A percentile compares a stretch with the other conserved stretches of the same genome.
phyloP scores from a whole-genome alignment of 2,797 vertebrate species.

The Aplochiton taeniatus region DNA sequence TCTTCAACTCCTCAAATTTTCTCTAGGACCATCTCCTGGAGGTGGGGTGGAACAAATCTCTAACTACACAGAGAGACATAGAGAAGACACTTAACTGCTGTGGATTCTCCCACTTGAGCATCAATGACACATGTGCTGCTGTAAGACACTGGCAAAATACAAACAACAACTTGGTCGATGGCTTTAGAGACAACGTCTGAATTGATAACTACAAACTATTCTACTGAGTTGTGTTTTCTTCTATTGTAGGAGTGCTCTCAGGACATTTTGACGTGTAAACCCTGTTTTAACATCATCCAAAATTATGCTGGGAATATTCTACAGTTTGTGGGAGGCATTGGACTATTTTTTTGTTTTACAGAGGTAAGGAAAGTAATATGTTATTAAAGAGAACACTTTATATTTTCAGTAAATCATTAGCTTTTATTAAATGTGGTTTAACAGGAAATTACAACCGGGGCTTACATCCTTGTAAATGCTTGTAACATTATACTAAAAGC shows the following conservation, averaged over 20 bases:
- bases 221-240: background rate
- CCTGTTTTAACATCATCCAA: slow-evolving; percentile 81
- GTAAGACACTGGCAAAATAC: slow-evolving; percentile 67
- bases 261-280: slow-evolving; percentile 43
- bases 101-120: slow-evolving; percentile 75
- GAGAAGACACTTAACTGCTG: slow-evolving; percentile 91
- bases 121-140: slow-evolving; percentile 77
- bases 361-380: slow-evolving; percentile 77
- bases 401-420: too few relatives aligned
- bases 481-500: background rate
- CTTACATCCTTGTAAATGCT: background rate
- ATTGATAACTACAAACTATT: too few relatives aligned
- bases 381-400: background rate
- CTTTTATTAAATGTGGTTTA: background rate
- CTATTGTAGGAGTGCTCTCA: slow-evolving; percentile 71
- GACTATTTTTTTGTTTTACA: slow-evolving; percentile 98
- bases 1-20: background rate
- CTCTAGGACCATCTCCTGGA: slow-evolving; percentile 86
- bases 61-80: slow-evolving; percentile 79
- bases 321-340: slow-evolving; percentile 86
- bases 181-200: too few relatives aligned
- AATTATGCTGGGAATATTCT: slow-evolving; percentile 83
- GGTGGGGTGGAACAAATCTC: slow-evolving; percentile 89
- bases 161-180: too few relatives aligned
- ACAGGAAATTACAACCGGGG: background rate